Conservation (phyloP, 2,797 vertebrate species). For the Pangasius djambal region DNA sequence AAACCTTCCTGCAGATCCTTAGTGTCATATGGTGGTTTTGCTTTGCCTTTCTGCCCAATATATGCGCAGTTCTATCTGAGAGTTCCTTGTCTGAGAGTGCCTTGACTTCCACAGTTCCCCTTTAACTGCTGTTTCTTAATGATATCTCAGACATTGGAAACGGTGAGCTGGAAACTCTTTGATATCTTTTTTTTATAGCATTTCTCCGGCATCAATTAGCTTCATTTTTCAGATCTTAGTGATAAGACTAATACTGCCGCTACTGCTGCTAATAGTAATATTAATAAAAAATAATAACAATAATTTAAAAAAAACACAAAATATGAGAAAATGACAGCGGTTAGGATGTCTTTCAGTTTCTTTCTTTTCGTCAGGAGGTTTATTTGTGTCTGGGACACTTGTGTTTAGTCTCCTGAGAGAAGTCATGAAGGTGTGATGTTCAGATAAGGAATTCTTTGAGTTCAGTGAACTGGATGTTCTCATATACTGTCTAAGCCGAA, state of each 20-base stretch:
- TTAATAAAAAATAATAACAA: background rate
- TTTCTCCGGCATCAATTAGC: background rate
- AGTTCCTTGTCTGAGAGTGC: too few species aligned
- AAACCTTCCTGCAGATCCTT: background rate
- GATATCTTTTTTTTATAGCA: background rate
- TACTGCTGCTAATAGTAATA: background rate
- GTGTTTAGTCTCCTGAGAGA: background rate
- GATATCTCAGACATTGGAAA: background rate
- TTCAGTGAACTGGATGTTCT: background rate
- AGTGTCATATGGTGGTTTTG: background rate
- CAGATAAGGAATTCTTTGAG: conserved; percentile 2
- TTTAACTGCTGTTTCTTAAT: background rate
- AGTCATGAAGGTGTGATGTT: background rate
- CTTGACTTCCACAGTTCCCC: background rate
- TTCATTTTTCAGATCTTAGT: background rate
- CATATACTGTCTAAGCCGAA: background rate
- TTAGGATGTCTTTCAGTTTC: background rate
- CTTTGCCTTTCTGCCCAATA: background rate
- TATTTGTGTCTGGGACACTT: background rate
- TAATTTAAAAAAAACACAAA: background rate
- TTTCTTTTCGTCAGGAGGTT: background rate
- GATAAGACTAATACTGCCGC: background rate
- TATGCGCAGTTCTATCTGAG: background rate
- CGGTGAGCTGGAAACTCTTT: background rate
- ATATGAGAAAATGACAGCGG: background rate